Conservation (phyloP, 2,888 invertebrate genomes). For the Nemotelus pantherinus region DNA sequence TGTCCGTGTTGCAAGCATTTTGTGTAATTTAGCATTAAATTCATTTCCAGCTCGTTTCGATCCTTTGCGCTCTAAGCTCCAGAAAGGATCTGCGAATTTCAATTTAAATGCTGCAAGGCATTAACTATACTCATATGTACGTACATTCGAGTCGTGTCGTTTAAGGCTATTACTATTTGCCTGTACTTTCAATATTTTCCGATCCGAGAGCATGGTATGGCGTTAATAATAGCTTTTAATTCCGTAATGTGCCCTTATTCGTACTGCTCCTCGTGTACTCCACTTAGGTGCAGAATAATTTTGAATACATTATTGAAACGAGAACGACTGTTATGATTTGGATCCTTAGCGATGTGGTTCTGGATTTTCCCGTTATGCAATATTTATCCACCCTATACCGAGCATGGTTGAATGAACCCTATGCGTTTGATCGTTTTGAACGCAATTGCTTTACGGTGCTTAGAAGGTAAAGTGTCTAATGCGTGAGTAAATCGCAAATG, state of each 20-base stretch:
- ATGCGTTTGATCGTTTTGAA: too few relatives aligned
- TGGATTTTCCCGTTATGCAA: too few relatives aligned
- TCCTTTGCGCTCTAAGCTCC: not conserved
- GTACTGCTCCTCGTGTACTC: not conserved
- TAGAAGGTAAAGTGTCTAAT: too few relatives aligned
- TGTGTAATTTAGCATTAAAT: conserved; percentile 19
- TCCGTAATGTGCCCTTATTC: conserved; percentile 12
- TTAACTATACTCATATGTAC: too few relatives aligned
- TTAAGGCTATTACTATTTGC: not conserved
- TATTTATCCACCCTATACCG: too few relatives aligned
- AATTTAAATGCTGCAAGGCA: not conserved
- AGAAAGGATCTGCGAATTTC: not conserved
- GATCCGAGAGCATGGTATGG: not conserved
- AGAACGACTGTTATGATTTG: too few relatives aligned
- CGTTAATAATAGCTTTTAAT: conserved; percentile 17
- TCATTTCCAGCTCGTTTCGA: not conserved
- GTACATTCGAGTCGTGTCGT: not conserved
- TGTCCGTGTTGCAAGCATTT: conserved; percentile 2
- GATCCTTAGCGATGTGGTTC: too few relatives aligned
- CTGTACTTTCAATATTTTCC: not conserved
- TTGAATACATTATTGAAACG: conserved; percentile 9
- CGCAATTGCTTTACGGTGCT: too few relatives aligned
- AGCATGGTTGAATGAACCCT: too few relatives aligned
- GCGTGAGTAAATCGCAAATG: too few relatives aligned
- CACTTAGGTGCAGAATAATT: conserved; percentile 12